Evolutionary conservation across 2,797 vertebrate species (phyloP).

Genomic region (Scyliorhinus canicula): DNA sequence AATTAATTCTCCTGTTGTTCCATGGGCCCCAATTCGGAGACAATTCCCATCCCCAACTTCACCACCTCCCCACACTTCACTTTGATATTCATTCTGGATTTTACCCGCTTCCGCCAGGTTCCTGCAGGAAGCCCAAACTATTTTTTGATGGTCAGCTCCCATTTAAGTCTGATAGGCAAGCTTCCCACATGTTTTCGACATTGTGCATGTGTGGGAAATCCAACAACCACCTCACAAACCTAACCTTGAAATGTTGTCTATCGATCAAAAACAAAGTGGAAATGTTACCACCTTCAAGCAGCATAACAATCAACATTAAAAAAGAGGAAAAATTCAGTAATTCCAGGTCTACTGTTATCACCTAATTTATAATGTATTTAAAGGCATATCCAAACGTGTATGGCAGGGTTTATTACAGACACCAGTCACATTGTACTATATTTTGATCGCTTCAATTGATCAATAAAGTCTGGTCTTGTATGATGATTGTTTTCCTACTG

Average conservation of each 20-base stretch:
- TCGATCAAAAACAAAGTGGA: neutral
- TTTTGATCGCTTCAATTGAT: neutral
- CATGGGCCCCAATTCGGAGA: neutral
- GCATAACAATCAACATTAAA: neutral
- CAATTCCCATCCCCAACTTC: too few relatives aligned
- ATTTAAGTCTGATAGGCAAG: neutral
- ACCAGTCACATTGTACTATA: neutral
- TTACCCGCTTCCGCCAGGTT: neutral
- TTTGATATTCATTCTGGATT: neutral
- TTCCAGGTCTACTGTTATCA: neutral
- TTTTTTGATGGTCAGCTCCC: neutral
- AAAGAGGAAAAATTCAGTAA: neutral
- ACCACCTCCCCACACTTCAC: neutral
- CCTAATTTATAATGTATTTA: neutral
- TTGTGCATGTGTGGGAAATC: neutral
- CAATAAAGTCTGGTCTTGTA: neutral
- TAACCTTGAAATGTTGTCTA: neutral
- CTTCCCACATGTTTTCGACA: neutral
- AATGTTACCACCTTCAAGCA: neutral
- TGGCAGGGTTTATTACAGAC: neutral
- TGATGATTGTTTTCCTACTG: neutral
- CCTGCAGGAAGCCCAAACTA: neutral
- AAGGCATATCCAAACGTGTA: neutral
- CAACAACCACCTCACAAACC: neutral
- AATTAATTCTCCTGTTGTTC: neutral